phyloP scores from a whole-genome alignment of 2,113 vertebrate species.

The Alaudala cheleensis region DNA sequence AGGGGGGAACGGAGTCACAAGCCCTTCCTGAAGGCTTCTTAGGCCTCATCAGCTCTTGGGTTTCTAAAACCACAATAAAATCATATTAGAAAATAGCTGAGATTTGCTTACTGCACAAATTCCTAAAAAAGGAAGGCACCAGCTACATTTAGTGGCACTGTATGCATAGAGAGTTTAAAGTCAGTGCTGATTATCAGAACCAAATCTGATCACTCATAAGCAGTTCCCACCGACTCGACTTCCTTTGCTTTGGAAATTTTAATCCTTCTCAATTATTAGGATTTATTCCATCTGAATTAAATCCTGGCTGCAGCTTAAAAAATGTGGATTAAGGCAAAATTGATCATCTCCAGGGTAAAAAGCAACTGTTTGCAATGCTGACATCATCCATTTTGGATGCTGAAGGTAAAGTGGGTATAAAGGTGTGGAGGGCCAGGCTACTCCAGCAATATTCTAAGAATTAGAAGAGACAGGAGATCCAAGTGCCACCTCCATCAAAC shows the following conservation, averaged over 20 bases:
- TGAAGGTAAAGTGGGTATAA: not conserved
- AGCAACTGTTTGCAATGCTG: not conserved
- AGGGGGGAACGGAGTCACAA: not conserved
- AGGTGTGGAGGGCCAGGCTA: not conserved
- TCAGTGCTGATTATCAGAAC: not conserved
- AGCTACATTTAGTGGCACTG: not conserved
- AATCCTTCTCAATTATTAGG: not conserved
- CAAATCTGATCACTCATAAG: not conserved
- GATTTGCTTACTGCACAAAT: not conserved
- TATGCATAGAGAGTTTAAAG: not conserved
- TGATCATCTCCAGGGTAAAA: not conserved
- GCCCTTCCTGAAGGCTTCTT: not conserved
- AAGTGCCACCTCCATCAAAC: not conserved
- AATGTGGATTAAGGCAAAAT: not conserved
- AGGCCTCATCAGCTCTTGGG: not conserved
- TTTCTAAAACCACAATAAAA: constrained; percentile 12
- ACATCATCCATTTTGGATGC: not conserved
- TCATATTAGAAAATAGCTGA: not conserved
- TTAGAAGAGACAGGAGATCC: not conserved
- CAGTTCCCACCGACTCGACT: not conserved
- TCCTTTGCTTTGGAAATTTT: not conserved
- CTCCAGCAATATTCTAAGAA: not conserved
- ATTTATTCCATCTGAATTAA: not conserved
- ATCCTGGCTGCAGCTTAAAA: constrained; percentile 6
- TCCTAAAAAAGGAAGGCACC: not conserved